These are phyloP conservation scores for Phoenicopterus ruber DNA, from an alignment of 2,113 vertebrate genomes.

Conservation along the genomic window DNA sequence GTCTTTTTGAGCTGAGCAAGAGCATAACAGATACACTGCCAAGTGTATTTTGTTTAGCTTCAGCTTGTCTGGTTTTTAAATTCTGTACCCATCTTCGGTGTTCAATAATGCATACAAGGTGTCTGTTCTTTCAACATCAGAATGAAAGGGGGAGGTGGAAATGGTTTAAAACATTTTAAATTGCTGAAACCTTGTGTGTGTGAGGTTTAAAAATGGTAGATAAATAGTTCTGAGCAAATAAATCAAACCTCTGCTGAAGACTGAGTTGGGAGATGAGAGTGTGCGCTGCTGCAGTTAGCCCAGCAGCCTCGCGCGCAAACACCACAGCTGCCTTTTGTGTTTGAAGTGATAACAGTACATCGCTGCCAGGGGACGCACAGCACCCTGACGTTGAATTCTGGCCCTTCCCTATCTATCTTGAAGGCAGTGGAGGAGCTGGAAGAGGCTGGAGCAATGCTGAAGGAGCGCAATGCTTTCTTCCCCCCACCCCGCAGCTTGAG, in stretches of 20 bases:
- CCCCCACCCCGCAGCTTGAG: accelerated
- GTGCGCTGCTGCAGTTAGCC: not conserved
- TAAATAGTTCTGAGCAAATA: not conserved
- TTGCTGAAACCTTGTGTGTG: not conserved
- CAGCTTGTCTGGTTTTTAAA: not conserved
- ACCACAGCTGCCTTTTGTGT: not conserved
- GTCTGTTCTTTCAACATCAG: not conserved
- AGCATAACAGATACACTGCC: not conserved
- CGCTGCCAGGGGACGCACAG: not conserved
- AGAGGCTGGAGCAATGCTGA: not conserved
- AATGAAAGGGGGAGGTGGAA: not conserved
- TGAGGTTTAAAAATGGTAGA: not conserved
- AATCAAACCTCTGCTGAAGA: not conserved
- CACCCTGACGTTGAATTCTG: not conserved
- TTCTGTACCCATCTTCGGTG: not conserved
- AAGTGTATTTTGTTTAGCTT: not conserved
- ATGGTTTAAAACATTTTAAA: not conserved
- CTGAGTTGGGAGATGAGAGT: not conserved
- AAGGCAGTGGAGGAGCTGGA: not conserved
- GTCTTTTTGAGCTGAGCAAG: not conserved
- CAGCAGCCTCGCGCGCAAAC: not conserved
- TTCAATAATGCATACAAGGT: not conserved
- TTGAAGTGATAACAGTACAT: not conserved
- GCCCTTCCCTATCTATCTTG: not conserved
- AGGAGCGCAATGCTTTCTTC: not conserved